Base-by-base conservation (phyloP, 2,888 invertebrate genomes). In the Chloromyia formosa region DNA sequence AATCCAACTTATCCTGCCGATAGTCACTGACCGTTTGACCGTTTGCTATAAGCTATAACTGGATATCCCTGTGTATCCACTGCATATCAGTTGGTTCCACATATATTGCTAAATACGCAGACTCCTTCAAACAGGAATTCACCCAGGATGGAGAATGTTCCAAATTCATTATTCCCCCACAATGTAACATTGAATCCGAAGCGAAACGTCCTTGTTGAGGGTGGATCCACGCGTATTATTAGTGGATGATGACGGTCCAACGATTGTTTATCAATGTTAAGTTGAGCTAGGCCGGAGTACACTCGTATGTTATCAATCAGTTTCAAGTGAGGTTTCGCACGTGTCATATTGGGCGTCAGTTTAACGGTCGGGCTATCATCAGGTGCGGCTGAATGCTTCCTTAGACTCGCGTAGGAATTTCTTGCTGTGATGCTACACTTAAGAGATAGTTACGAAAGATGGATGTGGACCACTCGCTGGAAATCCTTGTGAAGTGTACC, bases 211-310 rank as follows among this genome's bases (percentile, higher is more conserved):
- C 12, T n/a, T 49, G 16, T n/a, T 49, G 16, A 3, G 49, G 49
- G 49, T 49, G 49, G 16, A 35, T 35, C 7, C 27, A 35, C 27
- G 27, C 27, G 49, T n/a, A n/a, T 49, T 49, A 5, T n/a, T 2
- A 49, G 49, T 49, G 49, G 49, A 35, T 62, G 23, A n/a, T 16
- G 20, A 40, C 62, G 27, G 27, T 62, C 62, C 23, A 40, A 62
- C n/a, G 23, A 62, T 62, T 62, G 62, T 60, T 60, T 60, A 60
- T 62, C 62, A 62, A 42, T 16, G 40, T 14, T 23, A 23, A 42
- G 35, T 62, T 40, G 60, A 60, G 60, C 10, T 12, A 40, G 62
- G 40, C 40, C n/a, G 10, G 62, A 62, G 35, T 40, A 18, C 12
- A 16, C 18, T 62, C 18, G 12, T 35, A 14, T 16, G n/a, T 5